Evolutionary conservation across 2,113 vertebrate genomes (phyloP), one percentile per base, ranked within the genome.

Genomic region (Elephas maximus): DNA sequence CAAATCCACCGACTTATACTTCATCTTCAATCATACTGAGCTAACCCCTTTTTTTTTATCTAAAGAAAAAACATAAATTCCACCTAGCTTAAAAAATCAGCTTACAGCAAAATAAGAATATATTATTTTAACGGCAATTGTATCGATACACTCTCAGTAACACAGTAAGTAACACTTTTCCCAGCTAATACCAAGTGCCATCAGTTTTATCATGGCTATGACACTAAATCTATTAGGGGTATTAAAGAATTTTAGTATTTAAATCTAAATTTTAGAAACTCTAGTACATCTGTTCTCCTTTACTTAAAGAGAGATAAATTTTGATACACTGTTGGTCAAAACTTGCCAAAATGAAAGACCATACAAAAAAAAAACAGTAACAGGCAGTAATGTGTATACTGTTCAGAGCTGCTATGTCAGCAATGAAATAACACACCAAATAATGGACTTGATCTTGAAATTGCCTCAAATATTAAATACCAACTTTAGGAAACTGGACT

Each of bases 251-350:
- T 44, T 37, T 20, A 83, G 63, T 60, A n/a, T n/a, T 87, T 91
- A 90, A 93, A 90, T 45, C 93, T 78, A 48, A 83, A 93, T 53
- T 78, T 90, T 76, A 88, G 24, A 89, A 97, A 94, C 51, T 90
- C 51, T 30, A 92, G 33, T n/a, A 88, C 23, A 62, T 95, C 62
- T 15, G 62, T 60, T 41, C 3, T 77, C 51, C n/a, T 91, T 60
- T 78, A 71, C 17, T 63, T 76, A 53, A 79, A 92, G 7, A 87
- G 53, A 96, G 14, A 23, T 60, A 78, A 5, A 69, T 21, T 90
- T 17, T 26, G 88, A 30, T 45, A 90, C 8, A 65, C 3, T 9
- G 26, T 44, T 88, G 74, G 74, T 41, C 82, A 95, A 90, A 51
- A 57, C 37, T 18, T 82, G n/a, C 71, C 26, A 91, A 63, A 87